A percentile compares a stretch with the other conserved stretches of the same genome.
Conservation (phyloP, 2,797 vertebrate genomes). For the Erethizon dorsatum region DNA sequence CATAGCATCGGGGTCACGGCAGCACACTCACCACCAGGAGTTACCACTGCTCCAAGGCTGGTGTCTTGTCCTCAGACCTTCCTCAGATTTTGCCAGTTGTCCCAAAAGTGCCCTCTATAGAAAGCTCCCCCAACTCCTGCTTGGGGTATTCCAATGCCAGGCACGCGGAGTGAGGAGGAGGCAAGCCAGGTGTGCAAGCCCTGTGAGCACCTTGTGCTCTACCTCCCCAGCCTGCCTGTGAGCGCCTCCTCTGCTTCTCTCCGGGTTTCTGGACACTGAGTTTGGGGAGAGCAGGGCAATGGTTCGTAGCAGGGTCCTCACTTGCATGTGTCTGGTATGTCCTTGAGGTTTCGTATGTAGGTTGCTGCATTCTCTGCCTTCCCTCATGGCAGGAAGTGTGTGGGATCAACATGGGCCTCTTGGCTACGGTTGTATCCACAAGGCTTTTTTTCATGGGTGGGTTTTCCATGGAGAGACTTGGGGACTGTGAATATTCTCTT, state of each 20-base stretch:
- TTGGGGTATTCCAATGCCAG: no score
- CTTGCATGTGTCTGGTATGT: neutral
- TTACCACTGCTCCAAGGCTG: accelerated
- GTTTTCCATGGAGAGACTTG: no score
- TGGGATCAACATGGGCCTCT: accelerated
- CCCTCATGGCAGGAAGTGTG: accelerated
- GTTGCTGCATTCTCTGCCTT: accelerated
- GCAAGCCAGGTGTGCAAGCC: neutral
- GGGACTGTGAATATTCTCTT: neutral
- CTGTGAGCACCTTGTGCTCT: no score
- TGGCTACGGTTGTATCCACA: neutral
- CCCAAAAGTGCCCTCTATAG: neutral
- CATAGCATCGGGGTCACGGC: no score
- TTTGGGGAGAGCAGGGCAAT: neutral
- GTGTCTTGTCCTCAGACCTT: accelerated
- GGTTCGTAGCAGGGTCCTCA: accelerated
- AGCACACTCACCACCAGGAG: accelerated
- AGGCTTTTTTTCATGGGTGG: neutral
- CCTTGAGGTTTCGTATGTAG: accelerated
- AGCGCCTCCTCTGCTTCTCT: accelerated
- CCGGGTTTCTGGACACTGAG: neutral
- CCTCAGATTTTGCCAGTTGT: neutral
- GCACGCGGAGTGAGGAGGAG: no score
- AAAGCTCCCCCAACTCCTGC: accelerated
- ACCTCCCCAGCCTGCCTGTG: no score